These are phyloP conservation scores for Chamaedrilus cognettii DNA, from an alignment of 2,888 invertebrate species.

Conservation along the genomic window DNA sequence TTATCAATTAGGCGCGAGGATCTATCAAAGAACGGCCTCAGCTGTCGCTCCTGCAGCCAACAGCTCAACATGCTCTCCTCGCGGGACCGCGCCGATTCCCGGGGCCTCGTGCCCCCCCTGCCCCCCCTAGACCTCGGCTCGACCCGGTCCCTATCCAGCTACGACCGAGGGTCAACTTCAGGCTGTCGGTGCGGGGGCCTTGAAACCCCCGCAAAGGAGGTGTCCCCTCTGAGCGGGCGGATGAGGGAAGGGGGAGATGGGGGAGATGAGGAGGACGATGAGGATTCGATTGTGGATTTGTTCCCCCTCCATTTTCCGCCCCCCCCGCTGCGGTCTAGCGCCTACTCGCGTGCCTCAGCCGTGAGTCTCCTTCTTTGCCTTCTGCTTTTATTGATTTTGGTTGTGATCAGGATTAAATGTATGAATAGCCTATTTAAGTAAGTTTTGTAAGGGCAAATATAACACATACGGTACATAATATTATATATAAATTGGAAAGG, in stretches of 20 bases:
- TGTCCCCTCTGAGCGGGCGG: not conserved
- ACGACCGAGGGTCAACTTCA: not conserved
- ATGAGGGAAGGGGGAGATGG: not conserved
- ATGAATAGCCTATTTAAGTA: too few relatives aligned
- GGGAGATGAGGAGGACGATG: slow-evolving; percentile 13
- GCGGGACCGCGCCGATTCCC: not conserved
- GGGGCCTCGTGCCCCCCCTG: not conserved
- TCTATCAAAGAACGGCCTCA: too few relatives aligned
- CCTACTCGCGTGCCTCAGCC: too few relatives aligned
- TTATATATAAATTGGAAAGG: too few relatives aligned
- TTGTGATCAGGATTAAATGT: too few relatives aligned
- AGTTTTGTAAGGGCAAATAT: too few relatives aligned
- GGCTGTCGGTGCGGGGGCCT: not conserved
- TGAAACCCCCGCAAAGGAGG: not conserved
- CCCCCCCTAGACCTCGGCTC: not conserved
- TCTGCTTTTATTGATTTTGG: too few relatives aligned
- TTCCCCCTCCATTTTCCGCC: slow-evolving; percentile 5
- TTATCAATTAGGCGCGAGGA: too few relatives aligned
- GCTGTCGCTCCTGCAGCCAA: not conserved
- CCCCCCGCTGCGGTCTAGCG: too few relatives aligned
- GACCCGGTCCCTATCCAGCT: not conserved
- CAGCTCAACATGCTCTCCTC: too few relatives aligned
- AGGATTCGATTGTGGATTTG: not conserved
- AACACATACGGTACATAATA: too few relatives aligned
- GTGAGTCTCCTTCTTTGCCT: too few relatives aligned